Conservation (phyloP, 2,113 vertebrate genomes). For the Cacatua alba region DNA sequence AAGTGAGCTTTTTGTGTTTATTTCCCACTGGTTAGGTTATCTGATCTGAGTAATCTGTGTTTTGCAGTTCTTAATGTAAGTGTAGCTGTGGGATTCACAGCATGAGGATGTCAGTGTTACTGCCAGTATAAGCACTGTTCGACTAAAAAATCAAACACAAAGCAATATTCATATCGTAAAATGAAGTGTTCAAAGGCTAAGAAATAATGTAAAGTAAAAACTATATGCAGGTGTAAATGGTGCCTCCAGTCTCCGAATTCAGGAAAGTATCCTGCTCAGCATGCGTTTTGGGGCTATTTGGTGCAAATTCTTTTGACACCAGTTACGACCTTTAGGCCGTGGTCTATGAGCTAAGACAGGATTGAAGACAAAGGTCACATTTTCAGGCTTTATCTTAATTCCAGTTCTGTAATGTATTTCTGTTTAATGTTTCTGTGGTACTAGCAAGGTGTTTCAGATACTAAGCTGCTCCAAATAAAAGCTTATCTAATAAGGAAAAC, state of each 20-base stretch:
- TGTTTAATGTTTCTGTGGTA: neutral
- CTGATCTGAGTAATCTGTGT: neutral
- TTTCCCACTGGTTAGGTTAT: conserved; percentile 23
- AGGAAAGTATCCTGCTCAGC: neutral
- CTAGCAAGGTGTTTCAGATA: neutral
- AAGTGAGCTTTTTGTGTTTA: conserved; percentile 35
- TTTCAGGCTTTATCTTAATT: neutral
- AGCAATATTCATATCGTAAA: neutral
- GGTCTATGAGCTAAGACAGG: neutral
- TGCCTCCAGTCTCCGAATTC: neutral
- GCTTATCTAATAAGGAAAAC: neutral
- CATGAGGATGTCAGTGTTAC: neutral
- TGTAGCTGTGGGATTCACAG: neutral
- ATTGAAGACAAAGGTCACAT: neutral
- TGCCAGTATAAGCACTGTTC: neutral
- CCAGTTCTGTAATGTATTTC: neutral
- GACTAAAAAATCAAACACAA: neutral
- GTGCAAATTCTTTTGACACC: neutral
- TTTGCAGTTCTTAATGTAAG: neutral
- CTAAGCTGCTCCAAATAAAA: neutral
- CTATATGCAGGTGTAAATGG: neutral
- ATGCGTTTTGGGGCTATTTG: neutral
- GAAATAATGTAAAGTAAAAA: neutral
- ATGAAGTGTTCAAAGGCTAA: neutral
- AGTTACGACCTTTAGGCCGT: neutral